Base-by-base conservation (phyloP, 2,113 vertebrate species). In the Aegotheles bennettii region DNA sequence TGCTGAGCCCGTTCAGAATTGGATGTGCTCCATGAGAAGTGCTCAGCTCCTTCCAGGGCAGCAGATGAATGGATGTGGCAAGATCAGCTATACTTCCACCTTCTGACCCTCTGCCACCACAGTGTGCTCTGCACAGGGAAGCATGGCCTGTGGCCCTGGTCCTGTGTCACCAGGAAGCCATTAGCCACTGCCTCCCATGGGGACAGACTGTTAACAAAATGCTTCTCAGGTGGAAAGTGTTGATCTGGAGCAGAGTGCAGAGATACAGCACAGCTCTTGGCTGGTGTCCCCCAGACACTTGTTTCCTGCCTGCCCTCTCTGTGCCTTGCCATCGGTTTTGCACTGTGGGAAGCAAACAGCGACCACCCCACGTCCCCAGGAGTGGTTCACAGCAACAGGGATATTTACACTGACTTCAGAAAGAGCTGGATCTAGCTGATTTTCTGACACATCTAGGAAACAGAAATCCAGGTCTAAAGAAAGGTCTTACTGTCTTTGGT, bases 101-200 rank as follows among this genome's bases (percentile, higher is more conserved):
- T 84, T 11, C 83, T 73, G 63, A n/a, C 67, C 59, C 45, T 38
- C 31, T 45, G 11, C 53, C 69, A 28, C 33, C 42, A 16, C 40
- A 28, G 24, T 0, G 0, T 3, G 16, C 67, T n/a, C 33, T 57
- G 86, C 50, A 0, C 45, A 31, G 56, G 67, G 42, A 11, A 29
- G 38, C 51, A 14, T n/a, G 45, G 51, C 86, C 63, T 28, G 3
- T 3, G 2, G 28, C 1, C 1, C 26, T 1, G 3, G 2, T 79
- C 25, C 56, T 13, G 57, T n/a, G 71, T 35, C 75, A 26, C 25
- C 33, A n/a, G 65, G 17, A 79, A 67, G 47, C 60, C 38, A 24
- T 48, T 38, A 69, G 80, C 73, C 5, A 3, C 53, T 50, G 6
- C 40, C 40, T 68, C 57, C 42, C 61, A n/a, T 36, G 38, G 57